Conservation (phyloP, 2,113 vertebrate species). For the Cyphomyrus plagiostoma region DNA sequence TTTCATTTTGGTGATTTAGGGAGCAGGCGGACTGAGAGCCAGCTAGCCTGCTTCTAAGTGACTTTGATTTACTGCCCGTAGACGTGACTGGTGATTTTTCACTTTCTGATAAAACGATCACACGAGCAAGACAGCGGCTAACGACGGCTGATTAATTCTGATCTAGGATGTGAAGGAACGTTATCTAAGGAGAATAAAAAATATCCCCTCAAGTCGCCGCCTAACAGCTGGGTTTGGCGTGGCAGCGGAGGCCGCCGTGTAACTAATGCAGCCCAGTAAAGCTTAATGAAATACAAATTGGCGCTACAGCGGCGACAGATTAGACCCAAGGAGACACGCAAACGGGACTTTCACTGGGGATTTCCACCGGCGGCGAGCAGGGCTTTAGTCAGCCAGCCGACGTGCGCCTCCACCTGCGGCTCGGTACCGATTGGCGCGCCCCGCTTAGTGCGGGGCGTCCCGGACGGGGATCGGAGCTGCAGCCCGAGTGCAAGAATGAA, state of each 20-base stretch:
- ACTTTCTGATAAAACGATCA: slow-evolving; percentile 12
- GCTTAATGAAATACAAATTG: slow-evolving; percentile 23
- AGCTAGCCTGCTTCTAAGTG: background rate
- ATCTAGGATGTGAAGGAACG: background rate
- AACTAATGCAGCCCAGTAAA: slow-evolving; percentile 15
- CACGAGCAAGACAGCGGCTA: background rate
- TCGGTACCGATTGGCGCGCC: slow-evolving; percentile 61
- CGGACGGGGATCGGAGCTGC: slow-evolving; percentile 16
- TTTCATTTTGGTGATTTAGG: background rate
- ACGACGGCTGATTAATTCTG: slow-evolving; percentile 14
- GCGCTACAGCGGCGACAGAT: slow-evolving; percentile 5
- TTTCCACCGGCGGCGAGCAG: background rate
- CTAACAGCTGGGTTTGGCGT: background rate
- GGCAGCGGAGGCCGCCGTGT: background rate
- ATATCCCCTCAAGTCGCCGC: background rate
- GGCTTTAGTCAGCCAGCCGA: background rate
- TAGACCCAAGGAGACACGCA: slow-evolving; percentile 8
- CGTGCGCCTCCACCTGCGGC: background rate
- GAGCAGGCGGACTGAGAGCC: background rate
- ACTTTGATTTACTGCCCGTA: background rate
- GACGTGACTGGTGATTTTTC: background rate
- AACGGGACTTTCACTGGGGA: slow-evolving; percentile 8
- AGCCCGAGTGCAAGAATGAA: slow-evolving; percentile 11
- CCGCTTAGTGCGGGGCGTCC: slow-evolving; percentile 62
- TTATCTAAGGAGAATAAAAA: slow-evolving; percentile 9